Base-by-base conservation (phyloP, 1,140 invertebrate species). In the Pararge aegeria region DNA sequence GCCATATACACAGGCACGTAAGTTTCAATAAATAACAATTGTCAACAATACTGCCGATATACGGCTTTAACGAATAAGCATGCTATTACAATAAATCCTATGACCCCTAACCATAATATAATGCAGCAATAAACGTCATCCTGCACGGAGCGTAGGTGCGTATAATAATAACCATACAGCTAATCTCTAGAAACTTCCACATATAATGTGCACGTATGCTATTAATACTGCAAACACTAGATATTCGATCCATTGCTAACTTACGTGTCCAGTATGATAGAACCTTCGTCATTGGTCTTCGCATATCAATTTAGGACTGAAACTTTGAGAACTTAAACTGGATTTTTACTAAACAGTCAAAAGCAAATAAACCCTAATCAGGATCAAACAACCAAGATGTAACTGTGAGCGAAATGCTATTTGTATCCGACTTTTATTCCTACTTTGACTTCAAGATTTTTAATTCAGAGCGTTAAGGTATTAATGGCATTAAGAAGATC, bases 171-270 rank as follows among this genome's bases (percentile, higher is more conserved):
- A 21, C 19, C 34, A 52, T 34, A 44, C 20, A 56, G 24, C 48
- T 52, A 55, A 55, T 62, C 48, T 52, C 12, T 27, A 51, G 16
- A 29, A 61, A 61, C 58, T 49, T 55, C 53, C 12, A 55, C 59
- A 61, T 55, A 61, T 55, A 42, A 61, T 40, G 27, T 55, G 12
- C 53, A 62, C 24, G 49, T 27, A 37, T 55, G 75, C 75, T 73
- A 73, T 77, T 79, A 78, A 79, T 77, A 68, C 54, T 54, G 65
- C 71, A 67, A 75, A 77, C 66, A 60, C 67, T 50, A 62, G 67
- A 69, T 66, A 70, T 64, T 70, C 68, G 80, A 75, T 75, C 73
- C 59, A 68, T 73, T 70, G 55, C 30, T 15, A 40, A 24, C 49
- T 52, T 21, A 62, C 13, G 30, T 55, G 44, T 3, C 38, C 48